Evolutionary conservation across 2,888 invertebrate species (phyloP).

Genomic region (Platycheirus albimanus): DNA sequence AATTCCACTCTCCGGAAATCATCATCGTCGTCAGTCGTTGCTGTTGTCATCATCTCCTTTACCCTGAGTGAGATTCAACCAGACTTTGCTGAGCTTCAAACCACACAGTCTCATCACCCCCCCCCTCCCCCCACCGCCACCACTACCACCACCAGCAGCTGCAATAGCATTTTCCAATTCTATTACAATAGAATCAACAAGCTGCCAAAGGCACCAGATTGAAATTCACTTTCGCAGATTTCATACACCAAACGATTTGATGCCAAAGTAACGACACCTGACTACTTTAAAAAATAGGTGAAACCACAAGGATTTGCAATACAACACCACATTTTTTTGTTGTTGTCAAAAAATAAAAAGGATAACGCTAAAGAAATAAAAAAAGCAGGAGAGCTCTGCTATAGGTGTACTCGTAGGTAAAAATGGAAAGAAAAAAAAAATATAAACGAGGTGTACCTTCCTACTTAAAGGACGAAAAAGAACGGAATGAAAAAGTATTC

Average conservation of each 20-base stretch:
- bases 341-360: not conserved
- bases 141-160: slow-evolving; percentile 42
- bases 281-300: slow-evolving; percentile 1
- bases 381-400: not conserved
- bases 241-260: slow-evolving; percentile 59
- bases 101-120: not conserved
- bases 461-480: not conserved
- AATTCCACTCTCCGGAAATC: slow-evolving; percentile 26
- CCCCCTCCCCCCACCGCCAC: not conserved
- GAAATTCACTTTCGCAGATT: slow-evolving; percentile 58
- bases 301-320: slow-evolving; percentile 29
- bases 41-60: slow-evolving; percentile 13
- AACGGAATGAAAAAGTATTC: not conserved
- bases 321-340: slow-evolving; percentile 1
- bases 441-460: not conserved
- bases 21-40: not conserved
- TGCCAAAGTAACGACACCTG: slow-evolving; percentile 61
- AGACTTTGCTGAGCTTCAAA: not conserved
- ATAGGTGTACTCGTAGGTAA: no score
- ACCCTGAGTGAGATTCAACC: slow-evolving; percentile 11
- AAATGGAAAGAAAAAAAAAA: not conserved
- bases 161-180: slow-evolving; percentile 22
- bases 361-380: not conserved
- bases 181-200: slow-evolving; percentile 65
- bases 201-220: slow-evolving; percentile 44